Conservation (phyloP, 2,888 invertebrate species). For the Oxycera nigricornis region DNA sequence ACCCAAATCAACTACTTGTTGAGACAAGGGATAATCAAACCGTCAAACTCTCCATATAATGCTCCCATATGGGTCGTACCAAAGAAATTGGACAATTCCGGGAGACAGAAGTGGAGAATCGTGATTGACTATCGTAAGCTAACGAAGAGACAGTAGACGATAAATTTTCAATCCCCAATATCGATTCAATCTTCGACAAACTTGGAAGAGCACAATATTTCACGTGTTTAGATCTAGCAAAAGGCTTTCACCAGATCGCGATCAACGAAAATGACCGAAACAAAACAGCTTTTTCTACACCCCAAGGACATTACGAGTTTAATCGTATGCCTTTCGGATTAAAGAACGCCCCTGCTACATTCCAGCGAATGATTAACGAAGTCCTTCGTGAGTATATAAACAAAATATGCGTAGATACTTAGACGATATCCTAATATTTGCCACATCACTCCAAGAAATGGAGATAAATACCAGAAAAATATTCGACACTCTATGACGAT, state of each 20-base stretch:
- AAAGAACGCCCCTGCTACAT: too few species aligned
- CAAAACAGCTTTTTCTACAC: constrained; percentile 54
- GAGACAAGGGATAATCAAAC: constrained; percentile 1
- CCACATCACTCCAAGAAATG: too few species aligned
- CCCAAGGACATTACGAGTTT: too few species aligned
- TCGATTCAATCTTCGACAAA: constrained; percentile 43
- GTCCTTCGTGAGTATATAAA: too few species aligned
- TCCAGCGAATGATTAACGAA: too few species aligned
- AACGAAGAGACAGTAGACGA: constrained; percentile 20
- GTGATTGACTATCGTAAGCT: background rate
- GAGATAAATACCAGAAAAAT: too few species aligned
- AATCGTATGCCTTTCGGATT: too few species aligned
- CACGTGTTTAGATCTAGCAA: constrained; percentile 16
- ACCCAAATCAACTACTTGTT: constrained; percentile 13
- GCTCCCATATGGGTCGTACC: constrained; percentile 23
- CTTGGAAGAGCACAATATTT: constrained; percentile 38
- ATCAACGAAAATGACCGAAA: constrained; percentile 42
- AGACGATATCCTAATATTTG: too few species aligned
- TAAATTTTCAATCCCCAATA: constrained; percentile 25
- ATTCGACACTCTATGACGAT: too few species aligned
- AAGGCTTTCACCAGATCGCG: constrained; percentile 35
- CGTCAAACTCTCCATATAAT: constrained; percentile 9
- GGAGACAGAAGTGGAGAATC: constrained; percentile 19
- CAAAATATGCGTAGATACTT: too few species aligned
- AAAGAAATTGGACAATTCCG: constrained; percentile 6